A percentile compares a stretch with the other conserved stretches of the same genome.
These are phyloP conservation scores for Aethes cnicana DNA, from an alignment of 2,888 invertebrate species.

Conservation along the genomic window DNA sequence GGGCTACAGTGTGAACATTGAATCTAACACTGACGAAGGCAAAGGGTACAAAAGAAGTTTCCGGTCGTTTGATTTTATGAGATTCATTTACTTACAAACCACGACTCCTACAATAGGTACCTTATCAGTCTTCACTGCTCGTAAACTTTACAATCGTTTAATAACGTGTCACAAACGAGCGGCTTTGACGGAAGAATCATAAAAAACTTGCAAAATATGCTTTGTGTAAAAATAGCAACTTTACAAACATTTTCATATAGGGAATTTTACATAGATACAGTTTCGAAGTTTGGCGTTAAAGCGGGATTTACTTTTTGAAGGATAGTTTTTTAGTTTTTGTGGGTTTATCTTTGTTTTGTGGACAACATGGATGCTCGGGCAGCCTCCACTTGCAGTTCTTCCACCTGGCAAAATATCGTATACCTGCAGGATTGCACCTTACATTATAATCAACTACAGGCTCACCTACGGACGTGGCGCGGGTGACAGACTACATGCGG, in stretches of 20 bases:
- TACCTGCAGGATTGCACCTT: constrained; percentile 85
- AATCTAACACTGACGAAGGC: constrained; percentile 77
- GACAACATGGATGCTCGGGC: constrained; percentile 86
- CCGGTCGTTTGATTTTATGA: constrained; percentile 62
- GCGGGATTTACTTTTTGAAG: constrained; percentile 77
- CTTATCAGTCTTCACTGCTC: constrained; percentile 81
- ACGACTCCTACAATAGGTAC: constrained; percentile 64
- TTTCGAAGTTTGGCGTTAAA: constrained; percentile 65
- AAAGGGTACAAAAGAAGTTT: constrained; percentile 60
- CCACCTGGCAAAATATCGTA: constrained; percentile 93
- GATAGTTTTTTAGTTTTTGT: constrained; percentile 76
- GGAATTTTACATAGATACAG: constrained; percentile 74
- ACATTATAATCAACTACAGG: constrained; percentile 80
- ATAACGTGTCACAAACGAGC: constrained; percentile 69
- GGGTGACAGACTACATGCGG: constrained; percentile 60
- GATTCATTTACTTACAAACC: constrained; percentile 68
- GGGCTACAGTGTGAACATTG: constrained; percentile 70
- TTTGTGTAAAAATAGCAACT: constrained; percentile 78
- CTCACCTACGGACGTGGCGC: constrained; percentile 62
- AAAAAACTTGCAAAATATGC: constrained; percentile 62
- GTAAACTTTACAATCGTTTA: constrained; percentile 65
- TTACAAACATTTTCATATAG: constrained; percentile 71
- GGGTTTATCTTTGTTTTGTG: constrained; percentile 83
- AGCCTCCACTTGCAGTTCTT: constrained; percentile 90
- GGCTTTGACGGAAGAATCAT: constrained; percentile 68